phyloP scores from a whole-genome alignment of 2,797 vertebrate genomes.

The Neopelma chrysocephalum region DNA sequence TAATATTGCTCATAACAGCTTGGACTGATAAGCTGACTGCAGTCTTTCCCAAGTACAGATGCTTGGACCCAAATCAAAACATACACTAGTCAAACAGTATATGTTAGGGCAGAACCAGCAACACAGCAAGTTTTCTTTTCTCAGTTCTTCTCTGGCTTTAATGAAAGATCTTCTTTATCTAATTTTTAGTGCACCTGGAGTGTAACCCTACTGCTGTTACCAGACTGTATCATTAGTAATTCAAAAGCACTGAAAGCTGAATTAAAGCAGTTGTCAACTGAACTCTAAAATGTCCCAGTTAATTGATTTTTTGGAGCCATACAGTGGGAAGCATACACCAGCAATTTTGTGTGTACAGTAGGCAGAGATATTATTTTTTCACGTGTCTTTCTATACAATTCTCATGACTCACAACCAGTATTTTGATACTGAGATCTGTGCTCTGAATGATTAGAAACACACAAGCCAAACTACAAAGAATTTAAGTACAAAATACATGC shows the following conservation, averaged over 20 bases:
- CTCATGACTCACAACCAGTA: neutral
- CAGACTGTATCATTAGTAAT: neutral
- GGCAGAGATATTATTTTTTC: neutral
- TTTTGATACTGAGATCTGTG: neutral
- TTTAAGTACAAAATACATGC: neutral
- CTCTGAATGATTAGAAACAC: neutral
- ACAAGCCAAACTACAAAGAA: neutral
- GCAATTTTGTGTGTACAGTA: neutral
- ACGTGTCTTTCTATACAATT: accelerated
- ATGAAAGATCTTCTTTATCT: neutral
- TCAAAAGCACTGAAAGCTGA: neutral
- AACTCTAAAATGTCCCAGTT: neutral
- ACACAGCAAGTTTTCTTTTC: neutral
- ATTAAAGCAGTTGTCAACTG: neutral
- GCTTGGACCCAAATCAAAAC: neutral
- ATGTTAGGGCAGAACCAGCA: neutral
- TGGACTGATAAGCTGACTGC: neutral
- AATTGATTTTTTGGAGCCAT: neutral
- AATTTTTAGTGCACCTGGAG: neutral
- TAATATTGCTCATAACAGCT: constrained; percentile 15
- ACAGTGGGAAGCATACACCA: neutral
- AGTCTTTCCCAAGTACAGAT: neutral
- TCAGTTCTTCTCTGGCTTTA: neutral
- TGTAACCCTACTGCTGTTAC: neutral
- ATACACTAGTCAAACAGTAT: neutral